Evolutionary conservation across 2,797 vertebrate species (phyloP).

Genomic region (Sphenodon punctatus): DNA sequence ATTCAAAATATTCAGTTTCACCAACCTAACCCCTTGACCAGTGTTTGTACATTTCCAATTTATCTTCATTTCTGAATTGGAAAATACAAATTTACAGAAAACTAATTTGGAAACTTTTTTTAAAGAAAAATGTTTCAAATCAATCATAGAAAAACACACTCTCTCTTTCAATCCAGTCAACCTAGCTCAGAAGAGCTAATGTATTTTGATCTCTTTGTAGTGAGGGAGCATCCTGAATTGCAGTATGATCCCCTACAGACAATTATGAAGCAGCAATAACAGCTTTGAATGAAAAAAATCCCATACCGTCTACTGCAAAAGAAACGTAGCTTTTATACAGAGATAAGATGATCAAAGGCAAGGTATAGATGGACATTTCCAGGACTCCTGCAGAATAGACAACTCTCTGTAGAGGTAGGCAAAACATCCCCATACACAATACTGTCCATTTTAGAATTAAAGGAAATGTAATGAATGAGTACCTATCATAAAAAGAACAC

Average conservation of each 20-base stretch:
- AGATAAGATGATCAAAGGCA: not conserved
- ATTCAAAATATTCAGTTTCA: not conserved
- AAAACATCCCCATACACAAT: not conserved
- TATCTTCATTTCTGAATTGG: not conserved
- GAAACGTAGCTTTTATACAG: not conserved
- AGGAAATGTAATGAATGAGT: not conserved
- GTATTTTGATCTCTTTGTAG: not conserved
- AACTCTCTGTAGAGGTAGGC: not conserved
- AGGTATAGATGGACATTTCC: not conserved
- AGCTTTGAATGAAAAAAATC: not conserved
- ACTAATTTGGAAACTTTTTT: not conserved
- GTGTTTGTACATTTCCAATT: not conserved
- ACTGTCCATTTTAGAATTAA: not conserved
- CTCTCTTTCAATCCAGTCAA: too few species aligned
- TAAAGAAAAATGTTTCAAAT: too few species aligned
- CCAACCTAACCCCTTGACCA: not conserved
- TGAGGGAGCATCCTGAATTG: not conserved
- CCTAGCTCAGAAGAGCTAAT: not conserved
- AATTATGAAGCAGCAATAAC: constrained; percentile 3
- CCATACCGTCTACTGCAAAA: not conserved
- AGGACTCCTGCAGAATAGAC: not conserved
- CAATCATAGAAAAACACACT: too few species aligned
- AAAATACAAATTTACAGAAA: not conserved
- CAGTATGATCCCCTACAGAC: rapidly evolving
- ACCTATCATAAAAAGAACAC: constrained; percentile 85